Evolutionary conservation across 2,797 vertebrate genomes (phyloP).

Genomic region (Pyrocephalus nanus): DNA sequence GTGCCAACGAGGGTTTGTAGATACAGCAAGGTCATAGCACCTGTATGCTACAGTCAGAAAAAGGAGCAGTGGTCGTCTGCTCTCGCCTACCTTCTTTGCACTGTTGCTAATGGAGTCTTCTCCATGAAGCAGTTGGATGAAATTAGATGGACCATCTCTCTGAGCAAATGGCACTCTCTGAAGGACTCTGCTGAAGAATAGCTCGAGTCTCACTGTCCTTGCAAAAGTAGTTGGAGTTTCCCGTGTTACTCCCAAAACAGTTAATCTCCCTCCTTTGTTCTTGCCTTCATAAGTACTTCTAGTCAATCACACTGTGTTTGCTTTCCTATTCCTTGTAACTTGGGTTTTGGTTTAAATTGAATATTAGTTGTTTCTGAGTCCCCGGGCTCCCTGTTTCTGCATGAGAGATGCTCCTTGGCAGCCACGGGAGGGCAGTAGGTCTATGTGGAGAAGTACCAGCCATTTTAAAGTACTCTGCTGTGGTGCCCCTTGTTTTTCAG

Average conservation of each 20-base stretch:
- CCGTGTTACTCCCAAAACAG: neutral
- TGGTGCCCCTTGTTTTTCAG: neutral
- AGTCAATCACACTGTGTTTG: neutral
- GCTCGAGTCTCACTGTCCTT: neutral
- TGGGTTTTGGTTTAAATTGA: neutral
- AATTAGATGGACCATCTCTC: neutral
- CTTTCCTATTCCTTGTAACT: neutral
- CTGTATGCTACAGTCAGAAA: fast-evolving
- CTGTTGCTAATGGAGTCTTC: neutral
- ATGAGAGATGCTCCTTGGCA: neutral
- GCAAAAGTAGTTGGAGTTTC: neutral
- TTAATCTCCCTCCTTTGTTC: neutral
- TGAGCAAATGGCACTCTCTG: neutral
- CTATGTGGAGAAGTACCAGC: neutral
- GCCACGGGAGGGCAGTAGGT: conserved; percentile 43
- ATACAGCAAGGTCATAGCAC: neutral
- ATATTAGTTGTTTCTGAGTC: neutral
- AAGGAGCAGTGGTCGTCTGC: neutral
- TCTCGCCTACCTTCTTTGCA: neutral
- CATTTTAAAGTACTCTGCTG: neutral
- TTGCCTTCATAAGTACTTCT: neutral
- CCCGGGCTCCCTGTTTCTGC: neutral
- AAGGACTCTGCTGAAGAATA: neutral
- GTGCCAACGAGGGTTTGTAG: neutral
- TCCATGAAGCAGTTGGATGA: neutral